Percentiles rank a stretch among this genome's conserved stretches.
Evolutionary conservation across 2,797 vertebrate species (phyloP).

Genomic region (Psittacula derbiana): DNA sequence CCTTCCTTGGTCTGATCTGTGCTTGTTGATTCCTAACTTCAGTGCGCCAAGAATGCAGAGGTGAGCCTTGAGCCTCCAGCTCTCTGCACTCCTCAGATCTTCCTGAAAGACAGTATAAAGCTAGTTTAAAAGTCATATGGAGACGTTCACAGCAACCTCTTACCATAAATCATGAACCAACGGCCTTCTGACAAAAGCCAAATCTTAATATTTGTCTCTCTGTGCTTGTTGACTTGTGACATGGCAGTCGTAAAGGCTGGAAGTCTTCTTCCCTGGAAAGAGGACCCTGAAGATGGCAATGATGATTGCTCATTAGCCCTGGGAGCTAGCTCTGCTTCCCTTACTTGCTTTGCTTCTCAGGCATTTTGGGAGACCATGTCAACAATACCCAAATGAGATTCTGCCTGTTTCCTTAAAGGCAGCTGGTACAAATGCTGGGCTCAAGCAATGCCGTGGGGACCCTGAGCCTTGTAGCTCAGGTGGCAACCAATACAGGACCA

Average conservation of each 20-base stretch:
- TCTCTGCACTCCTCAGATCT: not conserved
- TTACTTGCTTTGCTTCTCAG: not conserved
- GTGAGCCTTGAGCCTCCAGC: not conserved
- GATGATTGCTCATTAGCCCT: not conserved
- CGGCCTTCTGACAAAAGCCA: not conserved
- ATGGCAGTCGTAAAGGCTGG: rapidly evolving
- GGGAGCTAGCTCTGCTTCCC: not conserved
- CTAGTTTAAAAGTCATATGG: not conserved
- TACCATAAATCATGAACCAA: not conserved
- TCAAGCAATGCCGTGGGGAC: rapidly evolving
- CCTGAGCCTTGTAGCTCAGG: too few relatives aligned
- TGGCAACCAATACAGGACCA: not conserved
- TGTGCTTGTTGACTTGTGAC: not conserved
- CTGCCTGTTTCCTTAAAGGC: not conserved
- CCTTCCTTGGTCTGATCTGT: not conserved
- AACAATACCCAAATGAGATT: not conserved
- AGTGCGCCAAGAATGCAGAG: not conserved
- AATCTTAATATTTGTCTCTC: not conserved
- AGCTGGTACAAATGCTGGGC: rapidly evolving
- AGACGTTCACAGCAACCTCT: not conserved
- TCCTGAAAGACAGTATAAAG: not conserved
- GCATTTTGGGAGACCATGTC: not conserved
- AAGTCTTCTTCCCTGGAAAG: not conserved
- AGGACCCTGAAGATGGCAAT: not conserved
- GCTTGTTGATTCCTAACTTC: not conserved